phyloP scores from a whole-genome alignment of 2,888 invertebrate species.

The Dynastes grantii region DNA sequence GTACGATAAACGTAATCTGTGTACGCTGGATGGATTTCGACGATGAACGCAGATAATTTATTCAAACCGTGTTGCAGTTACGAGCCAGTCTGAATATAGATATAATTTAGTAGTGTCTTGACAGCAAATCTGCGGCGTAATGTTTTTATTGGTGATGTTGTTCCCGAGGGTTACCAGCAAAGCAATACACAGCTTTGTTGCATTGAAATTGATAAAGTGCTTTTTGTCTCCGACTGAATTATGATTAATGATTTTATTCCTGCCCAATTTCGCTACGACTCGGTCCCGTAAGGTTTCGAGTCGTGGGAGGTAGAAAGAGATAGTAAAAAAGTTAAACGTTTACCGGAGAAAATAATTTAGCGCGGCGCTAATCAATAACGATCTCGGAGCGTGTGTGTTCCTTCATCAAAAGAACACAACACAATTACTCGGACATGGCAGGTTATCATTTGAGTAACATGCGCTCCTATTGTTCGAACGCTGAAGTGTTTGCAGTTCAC shows the following conservation, averaged over 20 bases:
- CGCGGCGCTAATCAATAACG: conserved; percentile 55
- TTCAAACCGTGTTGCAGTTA: conserved; percentile 56
- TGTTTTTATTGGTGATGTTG: conserved; percentile 57
- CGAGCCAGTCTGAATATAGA: conserved; percentile 57
- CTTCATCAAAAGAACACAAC: conserved; percentile 54
- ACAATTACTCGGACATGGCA: conserved; percentile 56
- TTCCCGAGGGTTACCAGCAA: conserved; percentile 54
- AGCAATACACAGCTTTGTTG: conserved; percentile 57
- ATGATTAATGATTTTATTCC: conserved; percentile 56
- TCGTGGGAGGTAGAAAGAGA: conserved; percentile 49
- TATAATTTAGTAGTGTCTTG: conserved; percentile 57
- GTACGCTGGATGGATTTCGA: conserved; percentile 46
- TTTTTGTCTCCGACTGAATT: conserved; percentile 63
- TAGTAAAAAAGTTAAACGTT: conserved; percentile 43
- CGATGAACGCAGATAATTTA: conserved; percentile 56
- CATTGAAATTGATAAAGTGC: conserved; percentile 64
- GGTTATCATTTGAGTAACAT: conserved; percentile 52
- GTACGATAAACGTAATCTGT: conserved; percentile 4
- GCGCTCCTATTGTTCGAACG: conserved; percentile 33
- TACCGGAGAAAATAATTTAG: conserved; percentile 50
- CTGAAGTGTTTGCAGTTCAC: conserved; percentile 40
- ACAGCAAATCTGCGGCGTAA: conserved; percentile 57
- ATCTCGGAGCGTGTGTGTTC: conserved; percentile 54
- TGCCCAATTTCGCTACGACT: conserved; percentile 34
- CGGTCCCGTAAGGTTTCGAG: not conserved